These are phyloP conservation scores for Acanthopleura granulata DNA, from an alignment of 2,888 invertebrate species.

Conservation along the genomic window DNA sequence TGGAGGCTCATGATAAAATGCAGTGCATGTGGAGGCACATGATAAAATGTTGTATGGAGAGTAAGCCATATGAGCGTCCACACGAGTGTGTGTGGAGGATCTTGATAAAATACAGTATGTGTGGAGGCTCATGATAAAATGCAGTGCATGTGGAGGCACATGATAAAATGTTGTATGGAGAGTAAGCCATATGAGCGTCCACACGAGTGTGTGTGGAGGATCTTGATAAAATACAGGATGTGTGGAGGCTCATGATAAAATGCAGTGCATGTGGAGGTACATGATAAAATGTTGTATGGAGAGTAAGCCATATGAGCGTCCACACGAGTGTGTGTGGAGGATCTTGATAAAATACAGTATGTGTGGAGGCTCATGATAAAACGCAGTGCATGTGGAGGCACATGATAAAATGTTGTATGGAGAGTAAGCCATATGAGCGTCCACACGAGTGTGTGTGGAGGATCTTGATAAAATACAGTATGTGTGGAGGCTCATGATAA, in stretches of 20 bases:
- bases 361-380: too few relatives aligned
- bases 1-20: constrained; percentile 42
- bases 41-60: constrained; percentile 67
- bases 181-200: too few relatives aligned
- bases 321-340: constrained; percentile 78
- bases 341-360: too few relatives aligned
- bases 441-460: too few relatives aligned
- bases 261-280: constrained; percentile 70
- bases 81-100: constrained; percentile 60
- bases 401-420: too few relatives aligned
- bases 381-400: too few relatives aligned
- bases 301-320: constrained; percentile 95
- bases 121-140: constrained; percentile 97
- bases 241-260: too few relatives aligned
- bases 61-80: constrained; percentile 84
- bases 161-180: too few relatives aligned
- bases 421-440: constrained; percentile 88
- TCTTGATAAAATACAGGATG: too few relatives aligned
- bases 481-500: constrained; percentile 92
- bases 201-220: too few relatives aligned
- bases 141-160: constrained; percentile 54
- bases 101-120: constrained; percentile 88
- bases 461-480: constrained; percentile 88
- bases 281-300: constrained; percentile 87
- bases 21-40: too few relatives aligned